Conservation (phyloP, 2,888 invertebrate genomes). For the Rhorus exstirpatorius region DNA sequence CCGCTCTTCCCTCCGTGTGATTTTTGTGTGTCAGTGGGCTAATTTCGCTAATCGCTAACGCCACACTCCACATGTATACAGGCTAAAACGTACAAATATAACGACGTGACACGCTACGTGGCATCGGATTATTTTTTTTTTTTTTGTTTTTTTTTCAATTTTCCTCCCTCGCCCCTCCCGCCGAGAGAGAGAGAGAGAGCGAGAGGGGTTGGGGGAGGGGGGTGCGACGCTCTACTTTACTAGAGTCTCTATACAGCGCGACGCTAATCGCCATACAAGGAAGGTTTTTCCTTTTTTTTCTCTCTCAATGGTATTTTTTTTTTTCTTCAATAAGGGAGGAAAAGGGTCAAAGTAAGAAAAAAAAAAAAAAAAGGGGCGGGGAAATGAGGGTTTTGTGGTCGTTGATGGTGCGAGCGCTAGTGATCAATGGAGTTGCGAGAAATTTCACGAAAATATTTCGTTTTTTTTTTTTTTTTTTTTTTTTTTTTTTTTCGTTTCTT, state of each 20-base stretch:
- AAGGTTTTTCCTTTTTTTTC: constrained; percentile 61
- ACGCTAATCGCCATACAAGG: constrained; percentile 82
- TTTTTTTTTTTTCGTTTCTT: constrained; percentile 44
- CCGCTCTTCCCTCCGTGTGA: constrained; percentile 39
- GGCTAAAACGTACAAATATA: constrained; percentile 83
- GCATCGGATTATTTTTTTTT: constrained; percentile 60
- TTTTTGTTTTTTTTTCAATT: too few relatives aligned
- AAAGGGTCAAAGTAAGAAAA: too few relatives aligned
- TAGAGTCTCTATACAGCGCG: constrained; percentile 83
- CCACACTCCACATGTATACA: constrained; percentile 83
- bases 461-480: constrained; percentile 42
- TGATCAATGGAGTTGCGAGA: constrained; percentile 23
- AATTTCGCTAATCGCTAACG: constrained; percentile 81
- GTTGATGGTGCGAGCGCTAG: constrained; percentile 45
- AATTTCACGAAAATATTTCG: not conserved
- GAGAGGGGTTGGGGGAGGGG: not conserved
- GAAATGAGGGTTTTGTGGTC: not conserved
- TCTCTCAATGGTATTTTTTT: constrained; percentile 22
- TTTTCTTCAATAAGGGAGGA: constrained; percentile 23
- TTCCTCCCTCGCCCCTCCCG: too few relatives aligned
- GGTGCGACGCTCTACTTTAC: constrained; percentile 78
- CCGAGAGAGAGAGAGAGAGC: constrained; percentile 19
- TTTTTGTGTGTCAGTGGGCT: constrained; percentile 62
- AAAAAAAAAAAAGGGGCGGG: too few relatives aligned
- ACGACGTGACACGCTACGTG: constrained; percentile 79